These are phyloP conservation scores for Thecocarcelia acutangulata DNA, from an alignment of 2,888 invertebrate genomes.

Conservation along the genomic window DNA sequence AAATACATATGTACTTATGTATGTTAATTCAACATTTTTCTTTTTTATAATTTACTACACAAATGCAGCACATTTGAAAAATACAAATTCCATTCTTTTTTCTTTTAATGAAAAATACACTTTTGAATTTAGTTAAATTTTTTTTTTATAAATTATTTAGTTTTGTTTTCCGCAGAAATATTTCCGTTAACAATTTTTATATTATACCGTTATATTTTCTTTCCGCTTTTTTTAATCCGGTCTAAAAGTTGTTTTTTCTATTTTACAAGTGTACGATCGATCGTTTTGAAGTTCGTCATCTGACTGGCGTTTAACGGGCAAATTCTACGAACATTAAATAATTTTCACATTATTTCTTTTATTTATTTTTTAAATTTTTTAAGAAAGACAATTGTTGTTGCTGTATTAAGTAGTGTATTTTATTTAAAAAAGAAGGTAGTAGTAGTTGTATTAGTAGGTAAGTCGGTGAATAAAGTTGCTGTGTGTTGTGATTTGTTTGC, in stretches of 20 bases:
- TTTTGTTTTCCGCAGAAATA: background rate
- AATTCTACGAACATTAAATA: constrained; percentile 74
- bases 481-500: constrained; percentile 59
- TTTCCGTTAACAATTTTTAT: background rate
- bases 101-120: background rate
- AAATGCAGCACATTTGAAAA: constrained; percentile 25
- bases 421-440: constrained; percentile 43
- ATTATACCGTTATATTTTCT: constrained; percentile 33
- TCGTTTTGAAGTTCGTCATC: constrained; percentile 75
- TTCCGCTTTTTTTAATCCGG: constrained; percentile 12
- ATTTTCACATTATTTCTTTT: constrained; percentile 70
- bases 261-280: constrained; percentile 72
- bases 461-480: constrained; percentile 48
- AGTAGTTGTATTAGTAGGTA: constrained; percentile 46
- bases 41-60: constrained; percentile 36
- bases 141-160: background rate
- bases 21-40: background rate
- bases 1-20: no score
- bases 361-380: constrained; percentile 46
- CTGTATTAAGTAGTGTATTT: constrained; percentile 55
- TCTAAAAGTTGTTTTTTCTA: constrained; percentile 26
- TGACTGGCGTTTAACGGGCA: constrained; percentile 74
- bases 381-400: constrained; percentile 53
- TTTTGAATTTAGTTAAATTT: background rate
- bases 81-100: background rate